A percentile compares a stretch with the other conserved stretches of the same genome.
Conservation (phyloP, 2,888 invertebrate species). For the Epinotia brunnichana region DNA sequence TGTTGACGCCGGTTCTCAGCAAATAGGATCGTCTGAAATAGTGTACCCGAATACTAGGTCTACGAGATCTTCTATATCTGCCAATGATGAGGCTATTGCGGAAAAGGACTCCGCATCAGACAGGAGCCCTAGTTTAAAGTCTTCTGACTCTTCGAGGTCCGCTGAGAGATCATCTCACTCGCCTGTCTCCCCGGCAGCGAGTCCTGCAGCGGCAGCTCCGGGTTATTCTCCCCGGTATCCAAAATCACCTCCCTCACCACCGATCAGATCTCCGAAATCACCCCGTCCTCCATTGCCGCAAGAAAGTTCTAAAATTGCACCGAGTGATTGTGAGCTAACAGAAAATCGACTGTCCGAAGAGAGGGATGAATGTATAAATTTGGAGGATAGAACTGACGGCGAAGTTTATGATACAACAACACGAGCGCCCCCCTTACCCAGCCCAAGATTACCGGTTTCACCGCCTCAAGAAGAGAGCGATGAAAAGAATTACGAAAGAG, state of each 20-base stretch:
- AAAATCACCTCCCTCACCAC: conserved; percentile 70
- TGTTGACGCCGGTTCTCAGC: conserved; percentile 52
- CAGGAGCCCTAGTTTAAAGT: conserved; percentile 55
- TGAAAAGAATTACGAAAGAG: conserved; percentile 52
- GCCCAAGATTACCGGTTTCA: conserved; percentile 55
- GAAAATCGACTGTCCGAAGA: conserved; percentile 59
- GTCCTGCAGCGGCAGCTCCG: conserved; percentile 55
- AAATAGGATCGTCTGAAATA: conserved; percentile 56
- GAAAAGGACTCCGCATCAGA: conserved; percentile 53
- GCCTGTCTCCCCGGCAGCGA: conserved; percentile 52
- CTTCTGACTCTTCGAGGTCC: conserved; percentile 54
- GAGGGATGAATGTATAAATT: conserved; percentile 47
- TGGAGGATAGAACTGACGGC: conserved; percentile 54
- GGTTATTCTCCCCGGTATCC: conserved; percentile 59
- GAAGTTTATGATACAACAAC: conserved; percentile 47
- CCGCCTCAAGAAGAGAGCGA: conserved; percentile 58
- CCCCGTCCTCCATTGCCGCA: conserved; percentile 58
- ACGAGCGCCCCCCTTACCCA: conserved; percentile 49
- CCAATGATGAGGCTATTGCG: conserved; percentile 51
- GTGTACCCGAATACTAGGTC: conserved; percentile 58
- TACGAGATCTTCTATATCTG: conserved; percentile 61
- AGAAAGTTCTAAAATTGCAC: conserved; percentile 54
- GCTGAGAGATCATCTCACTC: conserved; percentile 62
- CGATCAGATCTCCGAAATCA: conserved; percentile 62
- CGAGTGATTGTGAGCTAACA: conserved; percentile 53